phyloP scores from a whole-genome alignment of 2,888 invertebrate species.

The Melanostoma mellinum region DNA sequence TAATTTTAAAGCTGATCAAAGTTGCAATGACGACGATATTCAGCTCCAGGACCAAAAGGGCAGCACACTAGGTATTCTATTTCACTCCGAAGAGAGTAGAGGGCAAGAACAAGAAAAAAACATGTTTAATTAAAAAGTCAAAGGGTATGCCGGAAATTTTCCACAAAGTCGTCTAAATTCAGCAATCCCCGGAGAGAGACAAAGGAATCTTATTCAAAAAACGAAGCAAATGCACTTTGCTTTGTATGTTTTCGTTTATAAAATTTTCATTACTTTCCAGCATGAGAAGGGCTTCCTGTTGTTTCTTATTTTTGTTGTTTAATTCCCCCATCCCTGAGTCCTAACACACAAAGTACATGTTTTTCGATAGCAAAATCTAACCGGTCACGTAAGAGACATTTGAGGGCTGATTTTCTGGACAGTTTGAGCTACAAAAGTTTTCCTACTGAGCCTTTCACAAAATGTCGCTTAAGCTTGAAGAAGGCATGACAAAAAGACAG shows the following conservation, averaged over 20 bases:
- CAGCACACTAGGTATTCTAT: neutral
- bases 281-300: conserved; percentile 10
- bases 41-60: neutral
- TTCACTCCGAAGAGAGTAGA: neutral
- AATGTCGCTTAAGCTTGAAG: no score
- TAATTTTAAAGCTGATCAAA: conserved; percentile 52
- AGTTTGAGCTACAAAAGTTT: conserved; percentile 21
- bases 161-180: conserved; percentile 31
- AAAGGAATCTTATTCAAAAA: conserved; percentile 35
- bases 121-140: conserved; percentile 51
- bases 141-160: conserved; percentile 24
- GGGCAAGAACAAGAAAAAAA: conserved; percentile 3
- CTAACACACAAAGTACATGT: neutral
- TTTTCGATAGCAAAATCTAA: conserved; percentile 7
- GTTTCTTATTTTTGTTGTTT: neutral
- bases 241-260: conserved; percentile 14
- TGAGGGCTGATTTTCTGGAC: conserved; percentile 50
- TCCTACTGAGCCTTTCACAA: no score
- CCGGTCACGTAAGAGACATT: conserved; percentile 52
- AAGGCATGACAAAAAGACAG: no score
- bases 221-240: conserved; percentile 17
- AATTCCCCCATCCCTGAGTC: neutral
- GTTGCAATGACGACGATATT: neutral
- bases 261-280: conserved; percentile 32
- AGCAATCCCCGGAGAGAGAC: conserved; percentile 20